Percentiles rank a stretch among this genome's conserved stretches.
Evolutionary conservation across 2,797 vertebrate species (phyloP).

Genomic region (Danio albolineatus): DNA sequence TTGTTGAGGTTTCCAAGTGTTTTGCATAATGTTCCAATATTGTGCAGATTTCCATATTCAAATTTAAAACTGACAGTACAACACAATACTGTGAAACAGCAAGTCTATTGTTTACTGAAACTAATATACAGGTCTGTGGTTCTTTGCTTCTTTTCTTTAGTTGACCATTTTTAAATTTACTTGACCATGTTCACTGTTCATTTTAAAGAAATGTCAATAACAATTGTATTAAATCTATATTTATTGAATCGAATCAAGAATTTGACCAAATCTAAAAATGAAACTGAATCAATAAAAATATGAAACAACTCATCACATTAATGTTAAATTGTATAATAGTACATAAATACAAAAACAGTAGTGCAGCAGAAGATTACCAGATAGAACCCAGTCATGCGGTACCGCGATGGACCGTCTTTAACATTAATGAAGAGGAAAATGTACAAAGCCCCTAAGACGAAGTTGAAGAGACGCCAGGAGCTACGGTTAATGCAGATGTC

Average conservation of each 20-base stretch:
- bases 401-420: slow-evolving; percentile 81
- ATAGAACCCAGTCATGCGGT: slow-evolving; percentile 84
- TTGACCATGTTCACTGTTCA: too few species aligned
- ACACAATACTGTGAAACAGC: too few species aligned
- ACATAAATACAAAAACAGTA: not conserved
- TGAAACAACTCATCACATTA: too few species aligned
- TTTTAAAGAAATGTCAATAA: too few species aligned
- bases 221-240: too few species aligned
- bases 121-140: too few species aligned
- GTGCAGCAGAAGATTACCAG: slow-evolving; percentile 73
- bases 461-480: slow-evolving; percentile 85
- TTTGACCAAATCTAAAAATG: too few species aligned
- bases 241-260: too few species aligned
- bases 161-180: too few species aligned
- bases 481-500: slow-evolving; percentile 80
- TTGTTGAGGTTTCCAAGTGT: not conserved
- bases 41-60: not conserved
- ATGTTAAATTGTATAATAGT: not conserved
- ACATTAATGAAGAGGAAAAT: slow-evolving; percentile 87
- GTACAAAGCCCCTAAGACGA: slow-evolving; percentile 83
- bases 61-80: not conserved
- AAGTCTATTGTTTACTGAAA: too few species aligned
- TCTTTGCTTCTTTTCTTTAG: too few species aligned
- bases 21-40: not conserved
- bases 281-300: too few species aligned